Evolutionary conservation across 2,888 invertebrate genomes (phyloP), one percentile per base, ranked within the genome.

Genomic region (Drosophila nr. perissopoda): DNA sequence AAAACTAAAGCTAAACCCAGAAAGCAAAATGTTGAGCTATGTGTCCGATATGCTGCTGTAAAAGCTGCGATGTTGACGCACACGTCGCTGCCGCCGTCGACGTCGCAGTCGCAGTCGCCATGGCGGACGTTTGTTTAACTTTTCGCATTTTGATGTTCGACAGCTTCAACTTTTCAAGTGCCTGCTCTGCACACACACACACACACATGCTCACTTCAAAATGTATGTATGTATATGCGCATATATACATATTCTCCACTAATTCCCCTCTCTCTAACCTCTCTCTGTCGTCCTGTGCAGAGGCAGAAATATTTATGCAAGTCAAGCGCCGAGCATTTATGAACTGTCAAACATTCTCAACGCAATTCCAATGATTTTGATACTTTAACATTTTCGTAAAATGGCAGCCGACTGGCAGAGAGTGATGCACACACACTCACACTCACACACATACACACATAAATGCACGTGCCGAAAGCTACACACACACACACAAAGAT

Each of bases 301-400:
- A 77, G 89, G 83, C 83, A 72, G 77, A 90, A 91, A 90, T 90
- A 90, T 90, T 90, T 90, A 90, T 90, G 89, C 91, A 90, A 90
- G 89, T 90, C 89, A 90, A 90, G 89, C 85, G 78, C 78, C 85
- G 85, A 83, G 91, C 89, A 87, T 90, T 87, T 90, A 90, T 90
- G 89, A 90, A 90, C 91, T 91, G 89, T 90, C 89, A 90, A 90
- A 90, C 89, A 90, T 87, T 91, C 89, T 91, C 90, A 90, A 80
- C 89, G 85, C 89, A 90, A 90, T 90, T 91, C 78, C 89, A 91
- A 90, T 91, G 91, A 90, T 91, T 91, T 90, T 90, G 89, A 90
- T 90, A 90, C 90, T 91, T 91, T 87, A 89, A 90, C 89, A 90
- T 90, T 91, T 91, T 91, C 88, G 89, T 77, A 89, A 90, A 89